Evolutionary conservation across 2,113 vertebrate genomes (phyloP), one percentile per base, ranked within the genome.

Genomic region (Oryzias woworae): DNA sequence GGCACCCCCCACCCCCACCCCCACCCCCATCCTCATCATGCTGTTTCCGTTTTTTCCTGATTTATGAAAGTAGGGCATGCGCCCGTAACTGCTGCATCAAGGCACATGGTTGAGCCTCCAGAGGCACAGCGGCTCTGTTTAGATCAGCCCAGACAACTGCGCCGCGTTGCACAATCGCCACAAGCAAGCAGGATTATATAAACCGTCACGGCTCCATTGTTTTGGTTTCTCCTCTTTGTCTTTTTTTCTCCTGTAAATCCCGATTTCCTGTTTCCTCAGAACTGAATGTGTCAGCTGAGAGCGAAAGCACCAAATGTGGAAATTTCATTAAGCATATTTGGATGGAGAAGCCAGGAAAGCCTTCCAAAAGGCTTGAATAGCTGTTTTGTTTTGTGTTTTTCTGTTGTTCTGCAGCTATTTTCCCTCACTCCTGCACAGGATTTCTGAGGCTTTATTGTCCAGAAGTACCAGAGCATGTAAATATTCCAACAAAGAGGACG

Each of bases 41-140:
- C 78, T 68, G 73, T 85, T 87, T 85, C 67, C 69, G 80, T 78
- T 77, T 70, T 28, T 54, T 42, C 88, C 89, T 91, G 90, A 91
- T 92, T 92, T 92, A 78, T 74, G 64, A 90, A 90, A 91, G 86
- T 92, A 80, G 90, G 91, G 88, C 93, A 92, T 92, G 87, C 90
- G 92, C 85, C 92, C 83, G 91, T 92, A 92, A 92, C 92, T 92
- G 87, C 89, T 90, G 88, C 90, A 92, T 92, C 89, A 90, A 89
- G 88, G 81, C 85, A 81, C 89, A 87, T 86, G 85, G 88, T 82
- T 85, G 83, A 79, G 77, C 85, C 88, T 89, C 90, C 84, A 71
- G 86, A 86, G 80, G 84, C 85, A 60, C 69, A 24, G 36, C 65
- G 70, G 60, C 85, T 82, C 77, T 90, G 89, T 91, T 91, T 90